Evolutionary conservation across 2,113 vertebrate genomes (phyloP).

Genomic region (Hippoglossus stenolepis): DNA sequence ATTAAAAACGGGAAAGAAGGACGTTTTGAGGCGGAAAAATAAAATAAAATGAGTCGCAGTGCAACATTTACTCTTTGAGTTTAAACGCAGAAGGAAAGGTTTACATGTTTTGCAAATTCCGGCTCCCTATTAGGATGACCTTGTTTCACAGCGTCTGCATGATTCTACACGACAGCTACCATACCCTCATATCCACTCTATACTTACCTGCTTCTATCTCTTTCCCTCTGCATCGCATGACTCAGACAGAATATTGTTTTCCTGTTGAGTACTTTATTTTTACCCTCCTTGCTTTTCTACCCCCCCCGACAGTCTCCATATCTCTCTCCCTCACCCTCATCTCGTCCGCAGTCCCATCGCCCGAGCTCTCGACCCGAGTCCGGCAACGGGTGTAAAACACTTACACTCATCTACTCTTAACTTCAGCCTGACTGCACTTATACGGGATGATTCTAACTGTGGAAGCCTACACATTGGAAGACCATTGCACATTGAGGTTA

Average conservation of each 20-base stretch:
- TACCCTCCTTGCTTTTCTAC: slow-evolving; percentile 16
- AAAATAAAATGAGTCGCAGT: no score
- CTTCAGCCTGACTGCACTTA: slow-evolving; percentile 33
- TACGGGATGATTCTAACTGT: slow-evolving; percentile 29
- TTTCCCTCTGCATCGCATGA: slow-evolving; percentile 1
- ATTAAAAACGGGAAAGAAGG: not conserved
- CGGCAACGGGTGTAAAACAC: slow-evolving; percentile 40
- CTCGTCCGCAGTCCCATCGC: slow-evolving; percentile 14
- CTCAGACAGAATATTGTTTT: slow-evolving; percentile 37
- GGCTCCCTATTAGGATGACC: not conserved
- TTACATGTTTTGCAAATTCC: not conserved
- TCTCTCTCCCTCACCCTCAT: slow-evolving; percentile 6
- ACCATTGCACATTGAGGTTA: slow-evolving; percentile 28
- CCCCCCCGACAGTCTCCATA: not conserved
- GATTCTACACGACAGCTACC: not conserved
- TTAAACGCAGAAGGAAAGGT: not conserved
- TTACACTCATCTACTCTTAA: slow-evolving; percentile 43
- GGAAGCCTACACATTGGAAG: slow-evolving; percentile 29
- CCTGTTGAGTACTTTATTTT: slow-evolving; percentile 28
- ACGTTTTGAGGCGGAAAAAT: not conserved
- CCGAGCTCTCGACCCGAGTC: slow-evolving; percentile 38
- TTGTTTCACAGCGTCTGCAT: slow-evolving; percentile 17
- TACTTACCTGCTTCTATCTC: not conserved
- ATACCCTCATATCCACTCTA: not conserved
- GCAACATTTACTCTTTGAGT: no score